Evolutionary conservation across 2,888 invertebrate genomes (phyloP).

Genomic region (Amphipyra berbera): DNA sequence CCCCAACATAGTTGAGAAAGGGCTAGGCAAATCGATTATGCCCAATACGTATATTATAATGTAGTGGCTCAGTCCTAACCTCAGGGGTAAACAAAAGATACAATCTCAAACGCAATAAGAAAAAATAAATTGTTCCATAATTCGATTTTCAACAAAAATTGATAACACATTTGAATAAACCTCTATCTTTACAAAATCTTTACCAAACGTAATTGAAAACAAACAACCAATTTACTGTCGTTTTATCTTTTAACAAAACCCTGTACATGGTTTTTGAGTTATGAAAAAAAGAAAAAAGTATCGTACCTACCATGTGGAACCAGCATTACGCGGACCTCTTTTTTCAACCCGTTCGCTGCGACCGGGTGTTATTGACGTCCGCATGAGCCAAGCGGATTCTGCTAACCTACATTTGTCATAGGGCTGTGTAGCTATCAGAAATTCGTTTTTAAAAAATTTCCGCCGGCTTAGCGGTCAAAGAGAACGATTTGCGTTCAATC

Average conservation of each 20-base stretch:
- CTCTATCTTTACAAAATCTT: constrained; percentile 24
- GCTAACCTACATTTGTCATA: constrained; percentile 73
- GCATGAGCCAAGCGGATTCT: constrained; percentile 48
- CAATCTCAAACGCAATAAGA: constrained; percentile 10
- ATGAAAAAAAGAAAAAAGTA: constrained; percentile 22
- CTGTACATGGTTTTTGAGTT: constrained; percentile 20
- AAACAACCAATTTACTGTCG: constrained; percentile 38
- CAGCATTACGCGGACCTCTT: constrained; percentile 43
- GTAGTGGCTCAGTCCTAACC: neutral
- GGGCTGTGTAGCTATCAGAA: constrained; percentile 49
- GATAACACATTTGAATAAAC: constrained; percentile 9
- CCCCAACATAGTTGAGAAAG: too few relatives aligned
- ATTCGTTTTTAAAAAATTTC: constrained; percentile 44
- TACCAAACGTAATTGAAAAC: constrained; percentile 45
- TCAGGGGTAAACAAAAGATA: neutral
- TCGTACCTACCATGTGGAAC: constrained; percentile 7
- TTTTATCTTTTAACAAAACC: constrained; percentile 34
- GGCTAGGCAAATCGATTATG: too few relatives aligned
- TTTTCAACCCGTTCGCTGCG: constrained; percentile 57
- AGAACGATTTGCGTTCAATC: constrained; percentile 39
- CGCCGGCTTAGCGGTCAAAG: constrained; percentile 48
- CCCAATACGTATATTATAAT: too few relatives aligned
- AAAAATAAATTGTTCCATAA: constrained; percentile 13
- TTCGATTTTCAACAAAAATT: constrained; percentile 8
- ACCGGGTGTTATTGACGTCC: constrained; percentile 69